A percentile compares a stretch with the other conserved stretches of the same genome.
These are phyloP conservation scores for Phymatocera aterrima DNA, from an alignment of 2,888 invertebrate species.

Conservation along the genomic window DNA sequence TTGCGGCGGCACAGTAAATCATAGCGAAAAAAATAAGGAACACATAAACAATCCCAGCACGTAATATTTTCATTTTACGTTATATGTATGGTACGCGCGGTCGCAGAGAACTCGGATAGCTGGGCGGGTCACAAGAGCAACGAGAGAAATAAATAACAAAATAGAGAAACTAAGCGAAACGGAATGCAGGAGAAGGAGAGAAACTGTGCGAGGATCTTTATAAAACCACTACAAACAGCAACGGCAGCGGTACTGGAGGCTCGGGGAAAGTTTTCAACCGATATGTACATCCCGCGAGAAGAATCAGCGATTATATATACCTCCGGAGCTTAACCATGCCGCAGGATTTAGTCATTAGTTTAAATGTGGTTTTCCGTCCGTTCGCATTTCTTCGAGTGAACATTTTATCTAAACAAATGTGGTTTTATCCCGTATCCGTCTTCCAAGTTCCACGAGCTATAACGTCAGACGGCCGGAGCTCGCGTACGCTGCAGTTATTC, in stretches of 20 bases:
- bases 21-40: constrained; percentile 13
- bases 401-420: neutral
- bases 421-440: constrained; percentile 26
- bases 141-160: too few species aligned
- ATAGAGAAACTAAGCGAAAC: neutral
- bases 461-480: neutral
- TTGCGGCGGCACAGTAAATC: neutral
- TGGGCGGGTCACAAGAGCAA: too few species aligned
- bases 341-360: constrained; percentile 38
- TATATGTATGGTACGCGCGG: neutral
- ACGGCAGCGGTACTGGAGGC: neutral
- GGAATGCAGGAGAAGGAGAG: neutral
- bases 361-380: constrained; percentile 40
- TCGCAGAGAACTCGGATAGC: neutral
- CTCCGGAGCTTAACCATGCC: neutral
- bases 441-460: neutral
- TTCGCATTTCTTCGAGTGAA: neutral
- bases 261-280: neutral
- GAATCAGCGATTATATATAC: neutral
- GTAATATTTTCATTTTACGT: constrained; percentile 27
- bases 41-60: constrained; percentile 10
- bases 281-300: neutral
- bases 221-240: neutral
- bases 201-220: neutral
- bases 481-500: too few species aligned